A percentile compares a stretch with the other conserved stretches of the same genome.
These are phyloP conservation scores for Apostichopus leukothele DNA, from an alignment of 53 echinoderm and acorn worm species.

Conservation along the genomic window DNA sequence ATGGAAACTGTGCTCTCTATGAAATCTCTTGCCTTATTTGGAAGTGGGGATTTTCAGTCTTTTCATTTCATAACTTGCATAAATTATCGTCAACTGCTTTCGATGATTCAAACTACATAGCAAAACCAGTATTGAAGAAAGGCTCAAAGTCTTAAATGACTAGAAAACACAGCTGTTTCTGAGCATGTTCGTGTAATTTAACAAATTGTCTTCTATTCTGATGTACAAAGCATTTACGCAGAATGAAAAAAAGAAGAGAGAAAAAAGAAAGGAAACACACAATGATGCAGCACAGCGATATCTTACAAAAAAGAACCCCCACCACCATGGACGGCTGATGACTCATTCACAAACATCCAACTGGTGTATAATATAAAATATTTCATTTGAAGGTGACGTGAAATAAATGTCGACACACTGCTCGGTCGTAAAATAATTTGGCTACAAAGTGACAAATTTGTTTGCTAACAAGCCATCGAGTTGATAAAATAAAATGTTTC, in stretches of 20 bases:
- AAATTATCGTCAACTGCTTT: no score
- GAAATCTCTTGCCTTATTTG: no score
- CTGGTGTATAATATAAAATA: conserved; percentile 22
- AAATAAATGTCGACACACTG: conserved; percentile 10
- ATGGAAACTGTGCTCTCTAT: no score
- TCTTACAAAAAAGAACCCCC: neutral
- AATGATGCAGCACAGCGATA: neutral
- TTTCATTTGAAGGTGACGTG: conserved; percentile 37
- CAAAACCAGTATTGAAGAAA: no score
- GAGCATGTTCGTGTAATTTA: conserved; percentile 17
- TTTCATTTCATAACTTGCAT: no score
- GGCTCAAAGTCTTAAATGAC: neutral
- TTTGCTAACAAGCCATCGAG: conserved; percentile 4
- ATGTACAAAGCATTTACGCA: conserved; percentile 38
- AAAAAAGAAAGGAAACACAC: neutral
- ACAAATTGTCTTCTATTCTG: conserved; percentile 31
- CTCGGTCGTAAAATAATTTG: neutral
- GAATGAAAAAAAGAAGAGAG: conserved; percentile 8
- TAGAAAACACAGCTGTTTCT: neutral
- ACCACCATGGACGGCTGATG: conserved; percentile 33
- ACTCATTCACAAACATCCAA: conserved; percentile 4
- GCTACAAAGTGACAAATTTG: neutral
- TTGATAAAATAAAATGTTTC: conserved; percentile 6
- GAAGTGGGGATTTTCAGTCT: no score
- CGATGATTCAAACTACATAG: no score